Evolutionary conservation across 2,113 vertebrate species (phyloP), one percentile per base, ranked within the genome.

Genomic region (Pygoscelis antarcticus): DNA sequence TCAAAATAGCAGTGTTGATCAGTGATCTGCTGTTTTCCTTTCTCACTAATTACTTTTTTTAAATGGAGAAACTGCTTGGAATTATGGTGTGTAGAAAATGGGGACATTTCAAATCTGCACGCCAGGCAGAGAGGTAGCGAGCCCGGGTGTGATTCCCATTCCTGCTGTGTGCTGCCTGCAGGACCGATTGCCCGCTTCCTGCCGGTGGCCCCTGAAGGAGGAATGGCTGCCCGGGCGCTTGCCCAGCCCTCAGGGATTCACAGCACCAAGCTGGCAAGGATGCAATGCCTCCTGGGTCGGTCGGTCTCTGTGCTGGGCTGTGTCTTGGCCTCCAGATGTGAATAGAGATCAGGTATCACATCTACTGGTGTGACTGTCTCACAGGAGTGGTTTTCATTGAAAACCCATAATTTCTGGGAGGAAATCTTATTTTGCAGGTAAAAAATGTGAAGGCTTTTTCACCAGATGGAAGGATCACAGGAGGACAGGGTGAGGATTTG

Each of bases 171-270:
- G 7, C 15, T 84, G 29, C 47, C 55, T 71, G 29, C 16, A 55
- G 64, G 12, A 32, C 5, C 0, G 0, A 62, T n/a, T 44, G 15
- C 7, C 25, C 1, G 3, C 19, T 55, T 74, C 26, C 11, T 3
- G 1, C 27, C 0, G 0, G 38, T 5, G 5, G 14, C 3, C 2
- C 10, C 29, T 38, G 64, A 65, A 49, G 32, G 52, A 51, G 14
- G 13, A 49, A 2, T 1, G 1, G 36, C n/a, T 80, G 30, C 14
- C 23, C 49, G 2, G 2, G 15, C 5, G 2, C 34, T 64, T 70
- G 44, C 6, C 17, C 23, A 49, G 13, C 1, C 4, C 29, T 46
- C 38, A 10, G 34, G 38, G 60, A 21, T 52, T 7, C 3, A 2
- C 12, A 86, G 40, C 3, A 12, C 13, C 62, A 17, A 11, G 6